Percentiles rank a stretch among this genome's conserved stretches.
phyloP scores from a whole-genome alignment of 1,140 invertebrate genomes.

The Heliconius himera region DNA sequence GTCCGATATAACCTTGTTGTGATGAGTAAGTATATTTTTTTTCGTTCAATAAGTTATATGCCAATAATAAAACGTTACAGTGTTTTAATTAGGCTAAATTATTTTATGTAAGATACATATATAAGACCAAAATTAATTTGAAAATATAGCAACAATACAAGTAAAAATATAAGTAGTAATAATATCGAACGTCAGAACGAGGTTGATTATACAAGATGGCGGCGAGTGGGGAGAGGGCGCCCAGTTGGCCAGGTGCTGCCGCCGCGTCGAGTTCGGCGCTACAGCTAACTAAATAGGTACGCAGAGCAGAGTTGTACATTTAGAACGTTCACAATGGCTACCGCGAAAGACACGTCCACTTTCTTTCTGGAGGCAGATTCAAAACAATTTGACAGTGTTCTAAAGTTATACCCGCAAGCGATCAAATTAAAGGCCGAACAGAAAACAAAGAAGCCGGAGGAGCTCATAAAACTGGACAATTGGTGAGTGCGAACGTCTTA shows the following conservation, averaged over 20 bases:
- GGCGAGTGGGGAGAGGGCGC: conserved; percentile 79
- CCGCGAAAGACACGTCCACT: conserved; percentile 92
- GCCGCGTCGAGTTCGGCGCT: conserved; percentile 81
- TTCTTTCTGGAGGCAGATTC: conserved; percentile 94
- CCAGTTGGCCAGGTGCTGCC: conserved; percentile 81
- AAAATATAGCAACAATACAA: conserved; percentile 37
- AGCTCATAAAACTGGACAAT: conserved; percentile 95
- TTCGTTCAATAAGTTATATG: not conserved
- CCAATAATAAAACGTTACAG: not conserved
- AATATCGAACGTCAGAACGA: conserved; percentile 79
- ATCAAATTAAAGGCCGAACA: conserved; percentile 92
- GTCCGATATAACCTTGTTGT: conserved; percentile 77
- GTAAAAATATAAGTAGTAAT: conserved; percentile 60
- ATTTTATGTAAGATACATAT: not conserved
- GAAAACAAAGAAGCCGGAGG: conserved; percentile 94
- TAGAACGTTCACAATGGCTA: conserved; percentile 89
- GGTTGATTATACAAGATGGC: conserved; percentile 76
- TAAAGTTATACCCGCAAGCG: conserved; percentile 94
- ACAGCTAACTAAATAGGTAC: conserved; percentile 80
- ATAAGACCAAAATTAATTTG: not conserved
- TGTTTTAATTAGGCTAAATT: not conserved
- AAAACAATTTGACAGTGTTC: conserved; percentile 92
- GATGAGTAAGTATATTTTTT: conserved; percentile 75
- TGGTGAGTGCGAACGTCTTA: conserved; percentile 88
- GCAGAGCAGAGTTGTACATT: conserved; percentile 80